Base-by-base conservation (phyloP, 2,888 invertebrate genomes). In the Phragmatobia fuliginosa region DNA sequence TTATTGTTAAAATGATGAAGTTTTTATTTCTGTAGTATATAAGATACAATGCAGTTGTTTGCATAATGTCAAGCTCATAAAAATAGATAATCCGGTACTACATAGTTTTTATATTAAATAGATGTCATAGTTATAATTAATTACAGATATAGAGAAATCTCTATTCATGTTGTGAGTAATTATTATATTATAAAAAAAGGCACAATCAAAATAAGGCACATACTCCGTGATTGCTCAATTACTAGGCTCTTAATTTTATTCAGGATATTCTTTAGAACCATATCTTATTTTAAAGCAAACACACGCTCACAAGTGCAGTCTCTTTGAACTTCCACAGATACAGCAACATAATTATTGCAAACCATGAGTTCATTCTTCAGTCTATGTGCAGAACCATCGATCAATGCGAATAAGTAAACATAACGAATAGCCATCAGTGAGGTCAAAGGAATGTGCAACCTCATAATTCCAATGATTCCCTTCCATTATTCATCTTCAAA, bases 401-500 rank as follows among this genome's bases (percentile, higher is more conserved):
- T 82, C 81, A 82, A 72, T 67, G 66, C 71, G 52, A 71, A 81
- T 75, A 78, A 82, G 80, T 72, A 79, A 83, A 83, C 75, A 78
- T 83, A 87, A 82, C 84, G 85, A 86, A 84, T 82, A 76, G 71
- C 77, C 82, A 81, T 79, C 76, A 82, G 72, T 77, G 81, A 87
- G 92, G 90, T 90, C 87, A 90, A 86, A 90, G 88, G 92, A 94
- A 92, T 93, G 91, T 92, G 94, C 94, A 91, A 85, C 91, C 90
- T 94, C 93, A 94, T 90, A 91, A 91, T 91, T 89, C 92, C 90
- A 90, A 88, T 88, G 91, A 91, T 90, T 92, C 87, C 82, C 78
- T 79, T 89, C 89, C 92, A 94, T 94, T 92, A 94, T 86, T 94
- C 93, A 94, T 92, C 91, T 90, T 93, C 92, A 90, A 91, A 92